These are phyloP conservation scores for Brachyopa scutellaris DNA, from an alignment of 2,888 invertebrate genomes.

Conservation along the genomic window DNA sequence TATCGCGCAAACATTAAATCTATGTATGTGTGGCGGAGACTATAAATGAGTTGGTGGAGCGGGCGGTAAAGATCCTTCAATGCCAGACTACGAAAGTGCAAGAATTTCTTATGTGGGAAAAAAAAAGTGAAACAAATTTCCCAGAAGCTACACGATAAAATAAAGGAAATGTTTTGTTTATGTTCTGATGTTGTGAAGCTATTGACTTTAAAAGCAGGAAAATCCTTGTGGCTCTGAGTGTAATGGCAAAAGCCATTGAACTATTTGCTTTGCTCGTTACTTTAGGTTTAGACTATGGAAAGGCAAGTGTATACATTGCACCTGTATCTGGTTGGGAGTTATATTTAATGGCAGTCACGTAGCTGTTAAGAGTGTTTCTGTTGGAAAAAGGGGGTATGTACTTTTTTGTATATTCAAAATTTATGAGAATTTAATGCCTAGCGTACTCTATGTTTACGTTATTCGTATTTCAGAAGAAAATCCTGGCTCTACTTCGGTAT, in stretches of 20 bases:
- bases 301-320: background rate
- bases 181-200: constrained; percentile 5
- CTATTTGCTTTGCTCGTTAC: constrained; percentile 13
- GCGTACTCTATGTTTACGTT: background rate
- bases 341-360: background rate
- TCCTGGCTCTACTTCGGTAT: no score
- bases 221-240: background rate
- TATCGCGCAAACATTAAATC: constrained; percentile 46
- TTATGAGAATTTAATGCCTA: background rate
- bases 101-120: constrained; percentile 1
- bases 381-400: no score
- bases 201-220: constrained; percentile 18
- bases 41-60: background rate
- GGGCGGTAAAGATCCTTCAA: constrained; percentile 24
- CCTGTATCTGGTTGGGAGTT: background rate
- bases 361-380: no score
- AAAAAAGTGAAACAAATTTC: constrained; percentile 16
- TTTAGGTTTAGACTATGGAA: background rate
- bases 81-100: constrained; percentile 20
- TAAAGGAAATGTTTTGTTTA: constrained; percentile 5
- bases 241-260: constrained; percentile 6
- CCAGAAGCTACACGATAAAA: background rate
- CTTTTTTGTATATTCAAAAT: background rate
- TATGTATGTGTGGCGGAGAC: constrained; percentile 24
- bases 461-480: no score